Evolutionary conservation across 2,888 invertebrate species (phyloP), one percentile per base, ranked within the genome.

Genomic region (Pediacus dermestoides): DNA sequence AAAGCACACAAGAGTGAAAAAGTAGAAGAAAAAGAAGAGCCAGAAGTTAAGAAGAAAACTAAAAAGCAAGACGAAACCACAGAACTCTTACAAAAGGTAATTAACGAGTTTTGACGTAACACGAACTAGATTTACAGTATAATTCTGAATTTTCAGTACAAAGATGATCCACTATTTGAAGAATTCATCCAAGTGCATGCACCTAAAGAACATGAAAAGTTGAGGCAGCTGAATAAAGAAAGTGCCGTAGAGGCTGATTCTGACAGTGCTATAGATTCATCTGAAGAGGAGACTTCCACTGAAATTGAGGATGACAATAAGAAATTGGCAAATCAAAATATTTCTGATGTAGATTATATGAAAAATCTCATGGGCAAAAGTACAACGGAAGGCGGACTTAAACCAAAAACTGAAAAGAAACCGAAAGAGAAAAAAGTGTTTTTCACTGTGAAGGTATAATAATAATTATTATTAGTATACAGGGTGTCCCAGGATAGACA

Each of bases 181-280:
- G 93, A 95, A 66, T 96, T 92, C 64, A 74, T 95, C 65, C 82
- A 88, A 67, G 80, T 83, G n/a, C 91, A 93, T 66, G 75, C 82
- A 30, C 78, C 77, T 42, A 69, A 72, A 31, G 67, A 61, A 45
- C 51, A 40, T 21, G 52, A 58, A 42, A 52, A 51, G 43, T 40
- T 56, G 6, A 50, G 57, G 27, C 51, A 57, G 16, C 44, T 50
- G 33, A 48, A 55, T 30, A 43, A 52, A 32, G 36, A 39, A 21
- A 38, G 34, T 55, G 71, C 73, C 2, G 69, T 68, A 34, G 59
- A 70, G 34, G 55, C 64, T 28, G 62, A 70, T 34, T 64, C 65
- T 34, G 60, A 65, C 14, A 40, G 32, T 65, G 66, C 42, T 27
- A 60, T 65, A 12, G 44, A 37, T 64, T 66, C 44, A 63, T 67